These are phyloP conservation scores for Trichechus manatus DNA, from an alignment of 2,113 vertebrate genomes.

Conservation along the genomic window DNA sequence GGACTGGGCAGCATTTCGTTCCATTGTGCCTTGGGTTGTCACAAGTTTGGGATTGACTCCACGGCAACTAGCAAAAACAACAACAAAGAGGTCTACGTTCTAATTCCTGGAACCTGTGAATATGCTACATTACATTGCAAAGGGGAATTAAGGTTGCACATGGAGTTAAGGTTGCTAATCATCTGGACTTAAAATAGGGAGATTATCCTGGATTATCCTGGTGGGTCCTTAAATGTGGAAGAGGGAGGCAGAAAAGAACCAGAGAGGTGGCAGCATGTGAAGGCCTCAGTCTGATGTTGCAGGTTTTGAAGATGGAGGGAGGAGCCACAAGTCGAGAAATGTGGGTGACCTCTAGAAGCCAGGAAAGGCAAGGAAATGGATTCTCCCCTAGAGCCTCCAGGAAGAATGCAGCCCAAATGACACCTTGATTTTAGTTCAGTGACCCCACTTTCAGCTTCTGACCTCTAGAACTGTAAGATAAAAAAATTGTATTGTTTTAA, in stretches of 20 bases:
- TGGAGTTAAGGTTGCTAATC: neutral
- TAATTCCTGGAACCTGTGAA: neutral
- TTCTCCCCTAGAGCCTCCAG: neutral
- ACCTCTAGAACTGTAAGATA: neutral
- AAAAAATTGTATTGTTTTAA: neutral
- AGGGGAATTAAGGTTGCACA: too few relatives aligned
- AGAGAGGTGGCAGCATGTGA: neutral
- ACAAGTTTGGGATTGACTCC: neutral
- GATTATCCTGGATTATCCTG: neutral
- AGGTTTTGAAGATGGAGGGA: neutral
- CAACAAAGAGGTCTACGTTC: neutral
- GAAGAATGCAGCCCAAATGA: neutral
- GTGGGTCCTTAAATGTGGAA: neutral
- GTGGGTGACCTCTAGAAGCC: neutral
- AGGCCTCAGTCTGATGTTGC: neutral
- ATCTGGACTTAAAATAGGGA: neutral
- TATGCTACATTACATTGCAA: rapidly evolving
- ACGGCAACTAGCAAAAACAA: neutral
- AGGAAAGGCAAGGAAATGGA: neutral
- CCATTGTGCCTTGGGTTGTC: neutral
- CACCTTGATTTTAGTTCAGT: neutral
- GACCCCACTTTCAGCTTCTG: neutral
- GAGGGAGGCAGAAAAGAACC: neutral
- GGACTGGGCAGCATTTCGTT: neutral
- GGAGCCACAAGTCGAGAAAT: neutral